These are phyloP conservation scores for Lagopus muta DNA, from an alignment of 2,113 vertebrate genomes.

Conservation along the genomic window DNA sequence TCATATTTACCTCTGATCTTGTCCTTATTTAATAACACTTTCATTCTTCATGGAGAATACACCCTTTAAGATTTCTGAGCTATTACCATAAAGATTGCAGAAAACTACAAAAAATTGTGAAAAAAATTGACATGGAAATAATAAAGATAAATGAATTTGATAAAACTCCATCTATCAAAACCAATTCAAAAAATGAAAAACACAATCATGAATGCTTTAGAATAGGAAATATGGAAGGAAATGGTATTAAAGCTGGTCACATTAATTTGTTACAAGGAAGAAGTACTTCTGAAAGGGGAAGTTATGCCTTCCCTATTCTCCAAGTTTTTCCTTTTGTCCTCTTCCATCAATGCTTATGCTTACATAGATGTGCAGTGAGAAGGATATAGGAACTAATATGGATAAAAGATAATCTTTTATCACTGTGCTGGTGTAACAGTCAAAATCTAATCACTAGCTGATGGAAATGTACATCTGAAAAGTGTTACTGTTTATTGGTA, in stretches of 20 bases:
- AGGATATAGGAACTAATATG: not conserved
- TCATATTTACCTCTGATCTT: constrained; percentile 30
- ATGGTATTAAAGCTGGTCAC: not conserved
- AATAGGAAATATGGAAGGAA: not conserved
- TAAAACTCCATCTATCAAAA: not conserved
- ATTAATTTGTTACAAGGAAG: not conserved
- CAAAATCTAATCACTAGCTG: not conserved
- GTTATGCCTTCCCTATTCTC: not conserved
- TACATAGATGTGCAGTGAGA: not conserved
- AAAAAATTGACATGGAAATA: not conserved
- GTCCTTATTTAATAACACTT: constrained; percentile 3
- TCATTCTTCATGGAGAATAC: not conserved
- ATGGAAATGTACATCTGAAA: not conserved
- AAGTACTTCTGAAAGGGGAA: not conserved
- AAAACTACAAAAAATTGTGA: not conserved
- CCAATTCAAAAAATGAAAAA: not conserved
- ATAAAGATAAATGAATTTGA: not conserved
- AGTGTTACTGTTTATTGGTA: not conserved
- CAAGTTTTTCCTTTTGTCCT: not conserved
- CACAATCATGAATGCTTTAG: not conserved
- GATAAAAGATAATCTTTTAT: not conserved
- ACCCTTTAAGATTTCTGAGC: not conserved
- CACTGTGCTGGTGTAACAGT: not conserved
- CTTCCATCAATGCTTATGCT: not conserved
- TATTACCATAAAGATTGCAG: not conserved